phyloP scores from a whole-genome alignment of 2,888 invertebrate species.

The Drosophila infuscata region DNA sequence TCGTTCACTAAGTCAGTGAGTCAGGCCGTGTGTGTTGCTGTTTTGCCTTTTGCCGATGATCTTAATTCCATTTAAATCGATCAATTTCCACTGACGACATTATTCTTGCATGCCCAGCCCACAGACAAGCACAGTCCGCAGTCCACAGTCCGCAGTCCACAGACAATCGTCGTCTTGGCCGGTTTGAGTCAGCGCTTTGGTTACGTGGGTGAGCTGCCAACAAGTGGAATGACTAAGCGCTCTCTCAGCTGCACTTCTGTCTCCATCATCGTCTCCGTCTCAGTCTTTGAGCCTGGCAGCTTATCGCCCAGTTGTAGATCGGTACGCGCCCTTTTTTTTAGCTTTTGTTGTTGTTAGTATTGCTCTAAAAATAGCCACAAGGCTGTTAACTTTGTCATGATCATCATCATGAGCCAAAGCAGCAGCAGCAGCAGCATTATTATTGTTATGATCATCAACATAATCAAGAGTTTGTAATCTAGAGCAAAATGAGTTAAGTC shows the following conservation, averaged over 20 bases:
- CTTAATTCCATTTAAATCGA: conserved; percentile 83
- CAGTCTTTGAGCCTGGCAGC: conserved; percentile 30
- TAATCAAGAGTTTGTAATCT: conserved; percentile 49
- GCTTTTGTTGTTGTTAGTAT: conserved; percentile 25
- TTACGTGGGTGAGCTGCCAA: conserved; percentile 79
- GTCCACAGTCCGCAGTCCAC: conserved; percentile 14
- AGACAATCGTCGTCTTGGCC: conserved; percentile 38
- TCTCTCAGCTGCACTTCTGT: conserved; percentile 36
- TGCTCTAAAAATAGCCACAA: conserved; percentile 68
- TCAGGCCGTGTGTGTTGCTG: conserved; percentile 46
- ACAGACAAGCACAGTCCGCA: conserved; percentile 9
- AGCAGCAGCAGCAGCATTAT: conserved; percentile 19
- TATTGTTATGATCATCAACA: conserved; percentile 34
- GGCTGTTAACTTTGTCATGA: conserved; percentile 57
- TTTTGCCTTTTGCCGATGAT: conserved; percentile 66
- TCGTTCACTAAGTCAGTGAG: conserved; percentile 80
- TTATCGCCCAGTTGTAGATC: conserved; percentile 70
- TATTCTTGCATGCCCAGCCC: conserved; percentile 74
- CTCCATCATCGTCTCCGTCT: conserved; percentile 1
- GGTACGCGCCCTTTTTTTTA: conserved; percentile 67
- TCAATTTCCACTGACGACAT: conserved; percentile 82
- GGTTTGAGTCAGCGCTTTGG: conserved; percentile 58
- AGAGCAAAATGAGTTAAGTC: conserved; percentile 44
- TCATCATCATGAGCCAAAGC: conserved; percentile 24
- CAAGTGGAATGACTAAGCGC: conserved; percentile 77